phyloP scores from a whole-genome alignment of 2,797 vertebrate genomes.

The Distichodus sexfasciatus region DNA sequence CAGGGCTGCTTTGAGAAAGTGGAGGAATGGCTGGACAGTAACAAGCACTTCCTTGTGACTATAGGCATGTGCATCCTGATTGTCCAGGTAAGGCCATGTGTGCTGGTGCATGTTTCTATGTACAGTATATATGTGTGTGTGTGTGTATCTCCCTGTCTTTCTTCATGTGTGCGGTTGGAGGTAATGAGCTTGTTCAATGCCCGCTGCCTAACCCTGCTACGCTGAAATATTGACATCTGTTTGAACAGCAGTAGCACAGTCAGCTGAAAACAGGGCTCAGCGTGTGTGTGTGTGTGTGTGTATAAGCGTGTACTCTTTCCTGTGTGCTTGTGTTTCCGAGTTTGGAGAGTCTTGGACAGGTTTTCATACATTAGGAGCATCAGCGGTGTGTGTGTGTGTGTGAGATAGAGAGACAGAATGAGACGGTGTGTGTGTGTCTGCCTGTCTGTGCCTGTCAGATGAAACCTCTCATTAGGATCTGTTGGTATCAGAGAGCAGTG shows the following conservation, averaged over 20 bases:
- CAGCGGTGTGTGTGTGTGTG: background rate
- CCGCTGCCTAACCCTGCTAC: slow-evolving; percentile 46
- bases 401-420: too few species aligned
- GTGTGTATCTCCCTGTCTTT: background rate
- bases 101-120: slow-evolving; percentile 10
- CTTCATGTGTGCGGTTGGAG: slow-evolving; percentile 14
- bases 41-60: slow-evolving; percentile 90
- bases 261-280: slow-evolving; percentile 5
- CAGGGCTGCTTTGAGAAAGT: slow-evolving; percentile 96
- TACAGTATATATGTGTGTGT: slow-evolving; percentile 25
- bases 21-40: slow-evolving; percentile 91
- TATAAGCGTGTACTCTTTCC: too few species aligned
- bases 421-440: background rate
- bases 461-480: background rate
- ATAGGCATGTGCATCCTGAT: slow-evolving; percentile 92
- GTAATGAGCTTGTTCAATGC: slow-evolving; percentile 24
- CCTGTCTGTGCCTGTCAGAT: background rate
- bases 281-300: background rate
- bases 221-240: slow-evolving; percentile 52
- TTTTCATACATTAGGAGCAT: background rate
- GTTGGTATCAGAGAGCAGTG: background rate
- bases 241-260: slow-evolving; percentile 31
- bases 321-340: too few species aligned
- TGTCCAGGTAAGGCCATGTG: slow-evolving; percentile 82
- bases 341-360: background rate